Evolutionary conservation across 2,797 vertebrate genomes (phyloP), one percentile per base, ranked within the genome.

Genomic region (Allobates femoralis): DNA sequence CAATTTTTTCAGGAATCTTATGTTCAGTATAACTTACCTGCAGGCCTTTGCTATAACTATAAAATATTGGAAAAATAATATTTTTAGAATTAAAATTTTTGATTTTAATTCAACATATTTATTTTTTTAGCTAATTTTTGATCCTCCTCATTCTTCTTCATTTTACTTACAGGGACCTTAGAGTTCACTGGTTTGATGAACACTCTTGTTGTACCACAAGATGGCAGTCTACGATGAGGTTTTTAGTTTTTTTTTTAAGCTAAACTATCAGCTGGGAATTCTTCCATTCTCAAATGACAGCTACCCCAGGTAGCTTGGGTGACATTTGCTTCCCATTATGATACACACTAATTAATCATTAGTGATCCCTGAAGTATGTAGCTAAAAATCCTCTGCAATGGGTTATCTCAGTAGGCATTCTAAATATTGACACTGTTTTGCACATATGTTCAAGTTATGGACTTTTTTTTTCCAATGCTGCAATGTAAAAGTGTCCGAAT

Each of bases 271-370:
- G 93, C 92, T 91, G 94, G 92, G 93, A 94, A 92, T 90, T 92
- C 87, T 90, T 90, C 92, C 90, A 92, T 81, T 94, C 93, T 94
- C 94, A 79, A 90, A 94, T 94, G 95, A 95, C 96, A 96, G 95
- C 94, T 96, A 96, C 96, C 94, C 95, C 94, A 95, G 96, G 96
- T 97, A 97, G 96, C 96, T 95, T 88, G 94, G 95, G 94, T 96
- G 96, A 97, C 96, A 97, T 98, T 98, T 97, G 96, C 96, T 96
- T 97, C 97, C 96, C 96, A 98, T 97, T 97, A 98, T 95, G 96
- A 97, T 96, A 96, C 95, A 94, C 95, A 93, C 96, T 99, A 98
- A 99, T 99, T 98, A 98, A 98, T 98, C 97, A 99, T 98, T 98
- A 98, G 97, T 90, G 94, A 96, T 98, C 96, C 96, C 96, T 95